A percentile compares a stretch with the other conserved stretches of the same genome.
Conservation (phyloP, 1,140 invertebrate genomes). For the Watersipora subatra region DNA sequence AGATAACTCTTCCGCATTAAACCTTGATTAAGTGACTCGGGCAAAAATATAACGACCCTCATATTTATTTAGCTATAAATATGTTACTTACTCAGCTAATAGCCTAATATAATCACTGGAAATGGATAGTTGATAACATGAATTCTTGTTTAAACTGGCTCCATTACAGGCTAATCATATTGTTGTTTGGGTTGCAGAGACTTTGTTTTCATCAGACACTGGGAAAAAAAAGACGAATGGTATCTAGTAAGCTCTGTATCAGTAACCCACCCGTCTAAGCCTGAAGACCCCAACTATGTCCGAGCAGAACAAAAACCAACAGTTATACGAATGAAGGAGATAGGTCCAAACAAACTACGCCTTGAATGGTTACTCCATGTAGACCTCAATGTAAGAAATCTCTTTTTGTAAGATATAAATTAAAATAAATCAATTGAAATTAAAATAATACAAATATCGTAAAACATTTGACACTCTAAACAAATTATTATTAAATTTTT, state of each 20-base stretch:
- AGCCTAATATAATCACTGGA: neutral
- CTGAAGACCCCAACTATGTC: neutral
- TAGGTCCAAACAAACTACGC: neutral
- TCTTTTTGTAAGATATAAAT: no score
- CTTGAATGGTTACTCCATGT: neutral
- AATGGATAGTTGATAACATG: neutral
- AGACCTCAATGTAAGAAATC: neutral
- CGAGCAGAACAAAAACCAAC: neutral
- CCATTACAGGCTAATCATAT: neutral
- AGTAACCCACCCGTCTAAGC: neutral
- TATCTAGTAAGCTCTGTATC: slow-evolving; percentile 11
- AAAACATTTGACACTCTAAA: no score
- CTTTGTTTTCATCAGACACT: slow-evolving; percentile 63
- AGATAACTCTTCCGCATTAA: no score
- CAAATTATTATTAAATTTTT: neutral
- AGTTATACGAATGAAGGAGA: neutral
- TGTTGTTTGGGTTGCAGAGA: slow-evolving; percentile 47
- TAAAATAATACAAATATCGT: no score
- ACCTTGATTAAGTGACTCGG: neutral
- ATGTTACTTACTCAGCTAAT: neutral
- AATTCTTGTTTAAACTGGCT: neutral
- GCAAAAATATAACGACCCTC: neutral
- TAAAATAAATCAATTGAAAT: no score
- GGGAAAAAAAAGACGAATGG: slow-evolving; percentile 44
- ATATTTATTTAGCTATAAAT: neutral